Percentiles rank a stretch among this genome's conserved stretches.
Evolutionary conservation across 2,888 invertebrate species (phyloP).

Genomic region (Drosophila kanekoi): DNA sequence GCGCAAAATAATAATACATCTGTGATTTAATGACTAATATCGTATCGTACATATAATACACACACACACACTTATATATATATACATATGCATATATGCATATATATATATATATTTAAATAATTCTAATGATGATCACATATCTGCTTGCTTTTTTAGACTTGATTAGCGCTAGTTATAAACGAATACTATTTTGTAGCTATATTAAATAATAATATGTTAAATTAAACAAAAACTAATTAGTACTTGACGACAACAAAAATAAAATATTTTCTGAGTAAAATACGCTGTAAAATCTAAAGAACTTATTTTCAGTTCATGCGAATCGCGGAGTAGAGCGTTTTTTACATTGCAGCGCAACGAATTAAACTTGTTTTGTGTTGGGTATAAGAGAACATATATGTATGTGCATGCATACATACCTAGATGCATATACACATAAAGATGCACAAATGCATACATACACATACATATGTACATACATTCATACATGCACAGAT

Average conservation of each 20-base stretch:
- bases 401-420: no score
- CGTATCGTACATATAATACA: constrained; percentile 37
- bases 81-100: constrained; percentile 20
- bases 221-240: constrained; percentile 58
- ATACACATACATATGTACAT: not conserved
- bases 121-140: constrained; percentile 64
- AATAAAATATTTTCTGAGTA: no score
- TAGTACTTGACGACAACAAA: constrained; percentile 50
- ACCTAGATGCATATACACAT: no score
- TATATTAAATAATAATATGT: constrained; percentile 43
- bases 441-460: no score
- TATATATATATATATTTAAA: constrained; percentile 25
- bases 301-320: not conserved
- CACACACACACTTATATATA: constrained; percentile 20
- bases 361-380: no score
- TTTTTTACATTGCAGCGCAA: no score
- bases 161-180: constrained; percentile 75
- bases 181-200: constrained; percentile 69
- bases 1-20: constrained; percentile 77
- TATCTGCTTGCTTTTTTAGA: constrained; percentile 77
- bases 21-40: constrained; percentile 83
- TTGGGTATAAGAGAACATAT: no score
- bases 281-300: no score
- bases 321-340: not conserved
- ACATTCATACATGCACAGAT: not conserved